Evolutionary conservation across 2,113 vertebrate genomes (phyloP), one percentile per base, ranked within the genome.

Genomic region (Poecilia latipinna): DNA sequence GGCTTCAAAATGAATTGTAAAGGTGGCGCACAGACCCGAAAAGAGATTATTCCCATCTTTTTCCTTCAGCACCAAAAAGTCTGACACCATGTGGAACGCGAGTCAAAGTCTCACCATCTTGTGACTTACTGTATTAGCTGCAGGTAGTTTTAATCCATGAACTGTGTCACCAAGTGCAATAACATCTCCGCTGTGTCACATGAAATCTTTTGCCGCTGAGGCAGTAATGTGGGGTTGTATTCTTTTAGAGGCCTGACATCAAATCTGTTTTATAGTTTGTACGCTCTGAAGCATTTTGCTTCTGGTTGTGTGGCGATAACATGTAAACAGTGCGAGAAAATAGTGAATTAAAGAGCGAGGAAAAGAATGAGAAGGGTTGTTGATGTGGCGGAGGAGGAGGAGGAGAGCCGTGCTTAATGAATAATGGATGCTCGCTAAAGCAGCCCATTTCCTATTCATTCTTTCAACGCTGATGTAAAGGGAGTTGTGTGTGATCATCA

Each of bases 381-480:
- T 84, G 85, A 83, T 79, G 85, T 75, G 76, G 75, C 81, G 75
- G 67, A 89, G 78, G 67, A 89, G 29, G 29, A 29, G 29, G 29
- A 29, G 29, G 29, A 29, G 78, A 68, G 61, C 80, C 65, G 67
- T 60, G 68, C 64, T 39, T 74, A 32, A 88, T 91, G 87, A 91
- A 92, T 91, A 92, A 93, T 93, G 82, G 74, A 92, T 90, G 82
- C 70, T 68, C 39, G 70, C 85, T 87, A 72, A 86, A 87, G 83
- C 79, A 51, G 64, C 80, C 79, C 51, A 72, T 90, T 93, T 90
- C 82, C 83, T 74, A 88, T 87, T 86, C 84, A 78, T 89, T 84
- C 82, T 83, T 82, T 67, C 71, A 75, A 75, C 39, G 77, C 83
- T 66, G 62, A 65, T 64, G 78, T 82, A 83, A 74, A 81, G 72